Base-by-base conservation (phyloP, 1,140 invertebrate genomes). In the Macrobrachium nipponense region DNA sequence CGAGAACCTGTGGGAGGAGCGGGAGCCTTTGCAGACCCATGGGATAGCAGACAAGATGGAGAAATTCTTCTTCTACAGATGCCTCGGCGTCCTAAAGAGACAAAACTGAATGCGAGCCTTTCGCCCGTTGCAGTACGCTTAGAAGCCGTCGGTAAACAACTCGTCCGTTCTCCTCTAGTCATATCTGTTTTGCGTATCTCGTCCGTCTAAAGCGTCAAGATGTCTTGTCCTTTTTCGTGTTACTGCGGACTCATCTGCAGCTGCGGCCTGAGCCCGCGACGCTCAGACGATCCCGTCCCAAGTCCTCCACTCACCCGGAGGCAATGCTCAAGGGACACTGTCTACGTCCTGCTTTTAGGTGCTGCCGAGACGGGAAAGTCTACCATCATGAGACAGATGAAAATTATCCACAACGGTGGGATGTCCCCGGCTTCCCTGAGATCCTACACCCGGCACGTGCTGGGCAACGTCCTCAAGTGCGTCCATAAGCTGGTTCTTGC, bases 341-440 rank as follows among this genome's bases (percentile, higher is more conserved):
- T 89, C 23, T 89, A 90, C 61, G 72, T 90, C 0, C 73, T 90
- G 11, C 84, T 90, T 43, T 72, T 90, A 5, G 92, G 92, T 17
- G 91, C 92, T 23, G 92, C 92, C 70, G 92, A 93, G 87, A 92
- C 92, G 15, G 92, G 92, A 15, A 96, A 96, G 90, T 95, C 95
- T 0, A 96, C 95, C 0, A 95, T 96, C 64, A 93, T 96, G 18
- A 96, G 96, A 90, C 95, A 96, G 91, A 96, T 96, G 95, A 95
- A 94, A 90, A 95, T 96, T 88, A 90, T 96, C 68, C 95, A 96
- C 89, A 93, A 95, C 59, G 93, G 94, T 89, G 95, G 94, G 17
- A 89, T 89, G 88, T 87, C 88, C 18, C 82, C 88, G 1, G 87
- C 72, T 62, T 87, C 88, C 0, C 72, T 89, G 18, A 77, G 88